Base-by-base conservation (phyloP, 1,140 invertebrate genomes). In the Mactra quadrangularis region DNA sequence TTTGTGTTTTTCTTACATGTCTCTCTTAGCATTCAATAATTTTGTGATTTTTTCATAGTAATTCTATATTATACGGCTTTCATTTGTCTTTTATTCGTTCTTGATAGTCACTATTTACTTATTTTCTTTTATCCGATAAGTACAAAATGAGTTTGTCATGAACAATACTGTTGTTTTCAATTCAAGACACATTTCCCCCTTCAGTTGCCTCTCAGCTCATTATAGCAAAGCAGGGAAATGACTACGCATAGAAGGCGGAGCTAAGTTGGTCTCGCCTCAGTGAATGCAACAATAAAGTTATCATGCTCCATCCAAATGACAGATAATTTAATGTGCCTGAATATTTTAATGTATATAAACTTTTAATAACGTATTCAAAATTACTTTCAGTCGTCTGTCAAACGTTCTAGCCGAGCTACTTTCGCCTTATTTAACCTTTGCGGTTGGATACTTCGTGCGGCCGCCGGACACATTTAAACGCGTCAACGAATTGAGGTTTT, bases 311-410 rank as follows among this genome's bases (percentile, higher is more conserved):
- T n/a, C 45, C 47, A 50, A 68, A 68, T 68, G 64, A 68, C 64
- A 68, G 64, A 47, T 68, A 68, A 68, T 68, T 68, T 47, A 50
- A 68, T 31, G 64, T 35, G 38, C 27, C 64, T 68, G 64, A 47
- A 27, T 47, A 68, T 47, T 68, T 50, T 50, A 68, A 47, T 66
- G 25, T 66, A 68, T 66, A 47, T 66, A 47, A 47, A 68, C 45
- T 22, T 35, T 52, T 47, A 41, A 41, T 41, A 41, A 7, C 38
- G 15, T 15, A 41, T 41, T 41, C 38, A 7, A 41, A 41, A 41
- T 7, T 41, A 15, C 6, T 15, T 41, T 41, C n/a, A 52, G 6
- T 9, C 27, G 15, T 15, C 17, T 68, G 9, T 68, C 2, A 50
- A 29, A 31, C 64, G 45, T 41, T 68, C 45, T 47, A 38, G 41